Evolutionary conservation across 2,113 vertebrate species (phyloP).

Genomic region (Brachyhypopomus occidentalis): DNA sequence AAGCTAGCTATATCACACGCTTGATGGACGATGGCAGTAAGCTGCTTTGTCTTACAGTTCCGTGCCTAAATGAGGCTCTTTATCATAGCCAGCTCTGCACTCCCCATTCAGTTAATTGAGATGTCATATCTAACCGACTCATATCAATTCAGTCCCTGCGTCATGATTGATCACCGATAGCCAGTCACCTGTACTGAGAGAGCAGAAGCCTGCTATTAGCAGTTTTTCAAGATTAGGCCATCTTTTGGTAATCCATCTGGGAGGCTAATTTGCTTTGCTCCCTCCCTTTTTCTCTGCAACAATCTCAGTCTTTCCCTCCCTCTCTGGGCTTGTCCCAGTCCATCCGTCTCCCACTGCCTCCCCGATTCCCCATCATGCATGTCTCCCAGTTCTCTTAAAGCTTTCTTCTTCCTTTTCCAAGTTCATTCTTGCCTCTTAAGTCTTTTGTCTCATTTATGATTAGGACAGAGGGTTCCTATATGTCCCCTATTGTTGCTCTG

Average conservation of each 20-base stretch:
- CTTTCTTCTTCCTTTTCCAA: conserved; percentile 17
- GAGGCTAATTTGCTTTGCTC: conserved; percentile 25
- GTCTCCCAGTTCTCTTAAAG: conserved; percentile 16
- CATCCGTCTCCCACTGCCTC: conserved; percentile 38
- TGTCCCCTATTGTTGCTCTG: conserved; percentile 2
- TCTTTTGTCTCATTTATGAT: neutral
- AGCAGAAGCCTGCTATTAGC: conserved; percentile 43
- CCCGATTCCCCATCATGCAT: conserved; percentile 28
- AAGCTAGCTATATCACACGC: conserved; percentile 25
- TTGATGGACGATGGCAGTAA: conserved; percentile 28
- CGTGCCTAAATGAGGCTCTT: conserved; percentile 62
- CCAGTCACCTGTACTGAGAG: conserved; percentile 66
- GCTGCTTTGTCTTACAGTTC: conserved; percentile 56
- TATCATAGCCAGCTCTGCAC: conserved; percentile 58
- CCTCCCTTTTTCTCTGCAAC: conserved; percentile 40
- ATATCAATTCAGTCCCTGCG: conserved; percentile 72
- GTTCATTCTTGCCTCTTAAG: neutral
- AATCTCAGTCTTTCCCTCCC: conserved; percentile 21
- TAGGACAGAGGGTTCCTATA: neutral
- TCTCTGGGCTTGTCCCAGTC: conserved; percentile 17
- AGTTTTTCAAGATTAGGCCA: conserved; percentile 45
- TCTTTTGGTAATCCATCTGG: conserved; percentile 44
- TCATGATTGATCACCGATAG: conserved; percentile 76
- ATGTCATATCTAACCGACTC: conserved; percentile 75
- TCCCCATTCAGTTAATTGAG: conserved; percentile 69